Conservation (phyloP, 2,888 invertebrate species). For the Phoronis australis region DNA sequence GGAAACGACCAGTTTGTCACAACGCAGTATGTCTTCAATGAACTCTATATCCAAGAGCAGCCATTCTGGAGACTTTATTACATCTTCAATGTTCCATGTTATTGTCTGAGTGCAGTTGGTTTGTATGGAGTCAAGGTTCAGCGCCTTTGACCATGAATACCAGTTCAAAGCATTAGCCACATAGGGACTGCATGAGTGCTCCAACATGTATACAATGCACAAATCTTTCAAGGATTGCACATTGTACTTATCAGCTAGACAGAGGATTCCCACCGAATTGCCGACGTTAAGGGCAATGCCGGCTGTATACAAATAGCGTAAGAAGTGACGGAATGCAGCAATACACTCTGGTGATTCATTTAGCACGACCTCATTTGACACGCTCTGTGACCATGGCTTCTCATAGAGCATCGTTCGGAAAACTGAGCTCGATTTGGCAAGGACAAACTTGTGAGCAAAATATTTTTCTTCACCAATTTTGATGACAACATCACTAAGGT, state of each 20-base stretch:
- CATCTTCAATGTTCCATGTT: conserved; percentile 47
- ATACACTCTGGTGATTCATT: conserved; percentile 47
- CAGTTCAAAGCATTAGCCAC: conserved; percentile 47
- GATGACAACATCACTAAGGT: conserved; percentile 44
- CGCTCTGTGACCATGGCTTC: conserved; percentile 32
- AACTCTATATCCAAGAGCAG: conserved; percentile 48
- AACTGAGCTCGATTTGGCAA: conserved; percentile 51
- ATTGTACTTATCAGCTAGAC: conserved; percentile 52
- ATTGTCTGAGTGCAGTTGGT: conserved; percentile 48
- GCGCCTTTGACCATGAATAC: conserved; percentile 52
- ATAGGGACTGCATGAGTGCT: conserved; percentile 45
- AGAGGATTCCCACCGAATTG: conserved; percentile 48
- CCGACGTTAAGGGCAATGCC: conserved; percentile 41
- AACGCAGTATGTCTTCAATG: conserved; percentile 41
- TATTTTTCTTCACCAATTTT: conserved; percentile 34
- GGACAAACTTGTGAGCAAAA: conserved; percentile 48
- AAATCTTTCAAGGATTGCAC: conserved; percentile 46
- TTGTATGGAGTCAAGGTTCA: conserved; percentile 38
- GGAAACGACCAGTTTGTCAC: conserved; percentile 42
- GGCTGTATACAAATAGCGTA: conserved; percentile 50
- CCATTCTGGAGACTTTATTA: conserved; percentile 45
- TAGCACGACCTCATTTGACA: conserved; percentile 32
- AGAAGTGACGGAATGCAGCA: conserved; percentile 44
- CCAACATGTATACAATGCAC: conserved; percentile 48
- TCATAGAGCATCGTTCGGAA: conserved; percentile 51